A percentile compares a stretch with the other conserved stretches of the same genome.
Evolutionary conservation across 1,140 invertebrate species (phyloP).

Genomic region (Eriosoma lanigerum): DNA sequence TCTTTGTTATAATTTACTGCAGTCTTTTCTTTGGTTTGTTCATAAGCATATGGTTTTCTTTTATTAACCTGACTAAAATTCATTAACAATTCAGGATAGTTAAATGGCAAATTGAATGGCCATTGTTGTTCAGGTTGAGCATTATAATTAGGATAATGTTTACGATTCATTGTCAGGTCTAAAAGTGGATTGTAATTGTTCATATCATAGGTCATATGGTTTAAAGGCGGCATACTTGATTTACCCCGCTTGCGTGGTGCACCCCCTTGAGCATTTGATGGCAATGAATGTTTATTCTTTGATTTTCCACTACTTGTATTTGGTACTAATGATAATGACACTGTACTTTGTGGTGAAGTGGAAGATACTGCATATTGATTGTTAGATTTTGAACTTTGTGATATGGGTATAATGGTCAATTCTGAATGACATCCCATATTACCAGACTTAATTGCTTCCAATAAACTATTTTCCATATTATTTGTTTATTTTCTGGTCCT

Average conservation of each 20-base stretch:
- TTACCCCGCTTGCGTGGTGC: constrained; percentile 31
- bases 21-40: constrained; percentile 50
- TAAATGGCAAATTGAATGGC: constrained; percentile 46
- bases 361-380: constrained; percentile 44
- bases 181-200: constrained; percentile 44
- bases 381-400: constrained; percentile 40
- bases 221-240: constrained; percentile 33
- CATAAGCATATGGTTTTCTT: constrained; percentile 45
- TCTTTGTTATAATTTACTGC: constrained; percentile 43
- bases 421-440: constrained; percentile 49
- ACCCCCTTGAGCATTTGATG: constrained; percentile 28
- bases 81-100: constrained; percentile 47
- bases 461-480: constrained; percentile 49
- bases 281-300: constrained; percentile 35
- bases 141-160: constrained; percentile 46
- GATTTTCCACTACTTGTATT: constrained; percentile 32
- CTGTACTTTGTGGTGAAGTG: constrained; percentile 42
- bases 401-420: constrained; percentile 43
- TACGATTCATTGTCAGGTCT: constrained; percentile 45
- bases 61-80: constrained; percentile 41
- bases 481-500: neutral
- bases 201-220: constrained; percentile 48
- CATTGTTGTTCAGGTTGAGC: constrained; percentile 48
- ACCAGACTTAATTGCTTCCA: constrained; percentile 46
- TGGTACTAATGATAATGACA: constrained; percentile 41